These are phyloP conservation scores for Drosophila serrata DNA, from an alignment of 1,140 invertebrate genomes.

Conservation along the genomic window DNA sequence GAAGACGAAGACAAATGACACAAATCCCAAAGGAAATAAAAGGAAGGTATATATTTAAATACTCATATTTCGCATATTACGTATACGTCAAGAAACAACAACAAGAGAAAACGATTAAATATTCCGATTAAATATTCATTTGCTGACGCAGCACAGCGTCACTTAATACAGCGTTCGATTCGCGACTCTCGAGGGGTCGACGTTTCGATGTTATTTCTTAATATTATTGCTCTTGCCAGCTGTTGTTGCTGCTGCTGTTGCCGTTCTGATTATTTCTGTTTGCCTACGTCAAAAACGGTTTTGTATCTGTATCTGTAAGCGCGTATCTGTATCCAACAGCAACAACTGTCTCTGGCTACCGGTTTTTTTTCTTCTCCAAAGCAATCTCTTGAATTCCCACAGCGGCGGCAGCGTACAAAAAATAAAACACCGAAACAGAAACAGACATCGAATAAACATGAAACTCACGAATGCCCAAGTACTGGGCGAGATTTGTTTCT, in stretches of 20 bases:
- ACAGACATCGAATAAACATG: conserved; percentile 39
- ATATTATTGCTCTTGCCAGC: conserved; percentile 35
- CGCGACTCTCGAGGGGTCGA: conserved; percentile 31
- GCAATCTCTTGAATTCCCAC: conserved; percentile 61
- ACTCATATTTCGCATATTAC: conserved; percentile 52
- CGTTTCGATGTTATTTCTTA: conserved; percentile 55
- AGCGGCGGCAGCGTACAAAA: conserved; percentile 24
- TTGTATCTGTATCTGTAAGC: conserved; percentile 34
- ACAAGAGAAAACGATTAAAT: conserved; percentile 48
- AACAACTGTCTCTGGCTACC: conserved; percentile 41
- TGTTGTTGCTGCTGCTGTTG: background rate
- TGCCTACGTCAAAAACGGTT: conserved; percentile 71
- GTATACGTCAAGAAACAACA: conserved; percentile 31
- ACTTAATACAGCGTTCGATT: conserved; percentile 62
- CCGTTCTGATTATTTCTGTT: conserved; percentile 47
- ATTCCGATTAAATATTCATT: conserved; percentile 80
- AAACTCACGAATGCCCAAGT: conserved; percentile 19
- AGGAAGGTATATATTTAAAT: conserved; percentile 31
- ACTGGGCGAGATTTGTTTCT: conserved; percentile 30
- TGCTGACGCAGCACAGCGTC: conserved; percentile 78
- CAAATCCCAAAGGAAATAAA: background rate
- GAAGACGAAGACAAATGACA: conserved; percentile 27
- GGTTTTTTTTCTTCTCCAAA: conserved; percentile 39
- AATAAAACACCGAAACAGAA: conserved; percentile 19
- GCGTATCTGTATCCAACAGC: conserved; percentile 32